phyloP scores from a whole-genome alignment of 92 coral and sea anemone species.

The Micromussa lordhowensis region DNA sequence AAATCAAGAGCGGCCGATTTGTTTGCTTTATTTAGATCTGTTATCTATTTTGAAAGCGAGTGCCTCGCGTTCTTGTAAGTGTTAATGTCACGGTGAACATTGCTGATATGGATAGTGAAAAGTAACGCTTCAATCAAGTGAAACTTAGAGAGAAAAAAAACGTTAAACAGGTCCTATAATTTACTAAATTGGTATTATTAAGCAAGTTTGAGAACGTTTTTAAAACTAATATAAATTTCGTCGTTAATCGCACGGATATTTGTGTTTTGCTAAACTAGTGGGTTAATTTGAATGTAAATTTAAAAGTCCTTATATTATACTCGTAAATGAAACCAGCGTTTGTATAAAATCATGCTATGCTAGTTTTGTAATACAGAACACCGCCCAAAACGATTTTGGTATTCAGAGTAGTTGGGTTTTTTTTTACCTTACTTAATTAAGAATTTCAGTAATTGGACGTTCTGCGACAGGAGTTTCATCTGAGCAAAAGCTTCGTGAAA shows the following conservation, averaged over 20 bases:
- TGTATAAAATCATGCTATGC: background rate
- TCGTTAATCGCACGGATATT: no score
- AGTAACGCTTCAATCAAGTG: background rate
- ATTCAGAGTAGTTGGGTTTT: background rate
- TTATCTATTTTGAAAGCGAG: background rate
- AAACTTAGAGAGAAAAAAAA: background rate
- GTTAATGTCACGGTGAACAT: background rate
- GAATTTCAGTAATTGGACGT: no score
- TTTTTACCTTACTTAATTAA: background rate
- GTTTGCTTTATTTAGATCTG: conserved; percentile 4
- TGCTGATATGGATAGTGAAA: background rate
- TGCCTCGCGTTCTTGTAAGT: conserved; percentile 7
- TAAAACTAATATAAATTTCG: background rate
- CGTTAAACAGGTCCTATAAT: background rate
- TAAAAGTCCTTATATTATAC: background rate
- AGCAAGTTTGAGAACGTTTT: background rate
- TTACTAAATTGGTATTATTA: background rate
- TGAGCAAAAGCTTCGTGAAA: background rate
- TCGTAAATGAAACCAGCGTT: background rate
- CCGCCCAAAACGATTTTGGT: background rate
- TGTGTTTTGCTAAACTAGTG: background rate
- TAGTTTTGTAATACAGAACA: background rate
- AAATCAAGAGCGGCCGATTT: conserved; percentile 17
- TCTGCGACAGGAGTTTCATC: no score
- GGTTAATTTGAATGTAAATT: background rate